Evolutionary conservation across 2,797 vertebrate genomes (phyloP).

Genomic region (Falco berigora): DNA sequence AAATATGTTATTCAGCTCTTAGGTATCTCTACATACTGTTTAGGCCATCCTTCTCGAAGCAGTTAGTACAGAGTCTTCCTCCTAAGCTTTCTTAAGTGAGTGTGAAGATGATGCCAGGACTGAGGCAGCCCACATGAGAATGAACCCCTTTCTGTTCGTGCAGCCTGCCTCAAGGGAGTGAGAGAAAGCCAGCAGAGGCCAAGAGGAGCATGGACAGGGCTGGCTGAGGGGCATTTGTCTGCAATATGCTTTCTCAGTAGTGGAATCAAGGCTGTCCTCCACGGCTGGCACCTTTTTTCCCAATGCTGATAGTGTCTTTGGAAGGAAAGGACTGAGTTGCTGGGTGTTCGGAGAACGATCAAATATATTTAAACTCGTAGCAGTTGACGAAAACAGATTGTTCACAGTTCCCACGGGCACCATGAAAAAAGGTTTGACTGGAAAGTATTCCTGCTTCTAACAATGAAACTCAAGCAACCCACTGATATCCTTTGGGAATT

Average conservation of each 20-base stretch:
- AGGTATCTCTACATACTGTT: not conserved
- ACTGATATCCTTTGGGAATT: constrained; percentile 4
- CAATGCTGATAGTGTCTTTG: not conserved
- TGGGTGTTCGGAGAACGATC: not conserved
- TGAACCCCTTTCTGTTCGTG: not conserved
- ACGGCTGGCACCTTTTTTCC: not conserved
- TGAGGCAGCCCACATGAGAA: not conserved
- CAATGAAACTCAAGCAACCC: not conserved
- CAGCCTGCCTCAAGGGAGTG: not conserved
- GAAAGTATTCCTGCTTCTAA: not conserved
- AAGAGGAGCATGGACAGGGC: not conserved
- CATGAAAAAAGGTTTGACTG: not conserved
- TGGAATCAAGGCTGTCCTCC: not conserved
- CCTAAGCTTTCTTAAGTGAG: not conserved
- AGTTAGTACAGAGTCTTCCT: not conserved
- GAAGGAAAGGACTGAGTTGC: not conserved
- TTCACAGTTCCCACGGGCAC: not conserved
- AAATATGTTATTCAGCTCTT: not conserved
- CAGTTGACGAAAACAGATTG: not conserved
- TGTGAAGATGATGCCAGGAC: not conserved
- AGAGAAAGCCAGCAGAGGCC: not conserved
- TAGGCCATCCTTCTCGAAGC: not conserved
- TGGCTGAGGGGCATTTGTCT: not conserved
- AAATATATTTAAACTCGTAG: not conserved
- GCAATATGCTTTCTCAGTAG: not conserved